A percentile compares a stretch with the other conserved stretches of the same genome.
Conservation (phyloP, 2,888 invertebrate genomes). For the Macrophya alboannulata region DNA sequence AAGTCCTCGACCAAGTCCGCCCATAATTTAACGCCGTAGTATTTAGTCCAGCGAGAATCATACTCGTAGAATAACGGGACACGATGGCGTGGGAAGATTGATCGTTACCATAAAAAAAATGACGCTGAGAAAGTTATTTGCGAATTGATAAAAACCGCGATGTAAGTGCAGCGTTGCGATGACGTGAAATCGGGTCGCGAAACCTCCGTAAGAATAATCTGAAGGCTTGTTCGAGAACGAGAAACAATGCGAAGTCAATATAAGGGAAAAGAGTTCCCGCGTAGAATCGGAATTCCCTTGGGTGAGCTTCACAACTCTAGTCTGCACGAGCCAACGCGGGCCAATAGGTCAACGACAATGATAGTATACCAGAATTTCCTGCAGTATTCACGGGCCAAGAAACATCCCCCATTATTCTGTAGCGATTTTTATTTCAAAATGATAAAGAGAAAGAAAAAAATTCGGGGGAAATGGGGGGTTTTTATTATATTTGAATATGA, state of each 20-base stretch:
- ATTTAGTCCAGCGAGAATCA: neutral
- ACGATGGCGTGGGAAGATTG: no score
- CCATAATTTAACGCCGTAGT: neutral
- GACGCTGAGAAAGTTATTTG: neutral
- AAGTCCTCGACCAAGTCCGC: neutral
- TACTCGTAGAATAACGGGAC: neutral
- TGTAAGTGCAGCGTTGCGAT: neutral
- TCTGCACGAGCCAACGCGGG: constrained; percentile 11
- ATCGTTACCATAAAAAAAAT: no score
- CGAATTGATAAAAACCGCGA: neutral
- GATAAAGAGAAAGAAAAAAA: neutral
- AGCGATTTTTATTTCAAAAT: neutral
- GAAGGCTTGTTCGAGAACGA: neutral
- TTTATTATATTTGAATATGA: neutral
- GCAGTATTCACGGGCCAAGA: constrained; percentile 25
- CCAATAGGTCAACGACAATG: constrained; percentile 16
- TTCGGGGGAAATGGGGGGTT: neutral
- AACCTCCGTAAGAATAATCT: neutral
- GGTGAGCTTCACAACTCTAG: constrained; percentile 19
- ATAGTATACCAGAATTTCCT: constrained; percentile 17
- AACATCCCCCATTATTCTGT: neutral
- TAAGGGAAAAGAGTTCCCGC: neutral
- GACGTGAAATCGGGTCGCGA: neutral
- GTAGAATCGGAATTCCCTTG: constrained; percentile 22
- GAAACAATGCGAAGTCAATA: constrained; percentile 44